A percentile compares a stretch with the other conserved stretches of the same genome.
phyloP scores from a whole-genome alignment of 2,797 vertebrate species.

The Micromesistius poutassou region DNA sequence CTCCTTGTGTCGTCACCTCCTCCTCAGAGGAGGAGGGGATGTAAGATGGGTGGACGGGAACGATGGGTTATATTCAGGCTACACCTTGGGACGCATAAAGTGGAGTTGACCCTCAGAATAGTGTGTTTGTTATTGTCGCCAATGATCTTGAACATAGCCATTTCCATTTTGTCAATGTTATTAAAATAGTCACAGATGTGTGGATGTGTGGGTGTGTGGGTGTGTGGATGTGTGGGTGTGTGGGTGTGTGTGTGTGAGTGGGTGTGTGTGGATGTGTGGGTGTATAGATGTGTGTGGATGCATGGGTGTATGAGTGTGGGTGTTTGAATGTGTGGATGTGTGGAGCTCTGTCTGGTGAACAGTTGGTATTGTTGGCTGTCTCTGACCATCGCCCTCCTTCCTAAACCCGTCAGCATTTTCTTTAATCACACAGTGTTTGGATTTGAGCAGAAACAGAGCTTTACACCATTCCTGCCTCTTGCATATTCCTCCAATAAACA shows the following conservation, averaged over 20 bases:
- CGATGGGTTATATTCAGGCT: neutral
- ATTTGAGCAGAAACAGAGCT: neutral
- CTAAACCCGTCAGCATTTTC: no score
- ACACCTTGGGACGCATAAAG: slow-evolving; percentile 4
- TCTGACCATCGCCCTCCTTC: no score
- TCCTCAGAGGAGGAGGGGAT: slow-evolving; percentile 10
- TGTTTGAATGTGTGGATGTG: no score
- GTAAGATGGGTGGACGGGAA: neutral
- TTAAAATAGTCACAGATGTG: no score
- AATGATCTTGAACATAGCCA: neutral
- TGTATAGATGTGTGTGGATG: no score
- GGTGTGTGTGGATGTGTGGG: no score
- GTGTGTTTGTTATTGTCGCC: neutral
- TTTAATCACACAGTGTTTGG: neutral
- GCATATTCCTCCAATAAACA: slow-evolving; percentile 24
- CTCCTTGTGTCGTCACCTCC: neutral
- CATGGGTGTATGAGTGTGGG: no score
- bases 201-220: no score
- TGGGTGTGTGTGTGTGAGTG: no score
- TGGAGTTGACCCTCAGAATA: neutral
- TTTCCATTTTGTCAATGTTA: neutral
- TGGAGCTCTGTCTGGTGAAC: no score
- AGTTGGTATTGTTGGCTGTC: neutral
- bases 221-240: no score
- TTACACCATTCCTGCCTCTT: slow-evolving; percentile 25